Evolutionary conservation across 2,113 vertebrate species (phyloP), one percentile per base, ranked within the genome.

Genomic region (Rhizomys pruinosus): DNA sequence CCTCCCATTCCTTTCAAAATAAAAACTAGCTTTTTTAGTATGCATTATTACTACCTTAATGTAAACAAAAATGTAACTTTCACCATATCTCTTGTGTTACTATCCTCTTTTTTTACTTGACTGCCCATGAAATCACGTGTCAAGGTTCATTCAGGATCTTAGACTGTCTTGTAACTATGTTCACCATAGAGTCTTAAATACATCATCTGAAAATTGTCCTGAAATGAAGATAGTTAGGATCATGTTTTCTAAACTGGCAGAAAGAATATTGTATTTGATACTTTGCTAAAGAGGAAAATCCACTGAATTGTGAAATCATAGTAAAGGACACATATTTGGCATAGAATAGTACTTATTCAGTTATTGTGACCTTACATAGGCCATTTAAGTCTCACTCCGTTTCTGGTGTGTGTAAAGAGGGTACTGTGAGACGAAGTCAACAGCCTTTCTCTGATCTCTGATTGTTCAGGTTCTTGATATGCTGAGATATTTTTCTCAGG

Each of bases 241-340:
- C 0, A 3, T 25, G 7, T 37, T 57, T 86, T 59, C 23, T 89
- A 66, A 92, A 69, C 2, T 78, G 82, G 27, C 44, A 77, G 64
- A 78, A 10, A 92, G 37, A 85, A 64, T 63, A 74, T 1, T 82
- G n/a, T 77, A 69, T 69, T 59, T 64, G 32, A 25, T 8, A 64
- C 22, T 86, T 77, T 32, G 47, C 77, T 82, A 91, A 90, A 78
- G 32, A 61, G 92, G 74, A 77, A 96, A 92, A 77, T 37, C 29
- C 39, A 84, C 42, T 17, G 42, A 92, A 93, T 74, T 76, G 12
- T 10, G 27, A 92, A 11, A 15, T 82, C 79, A 78, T 87, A 89
- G n/a, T 68, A 84, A 87, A 87, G 69, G 59, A 59, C 16, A 89
- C 42, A 79, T 3, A 34, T 22, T 64, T 73, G 27, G 71, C 27